Conservation (phyloP, 2,797 vertebrate species). For the Melanogrammus aeglefinus region DNA sequence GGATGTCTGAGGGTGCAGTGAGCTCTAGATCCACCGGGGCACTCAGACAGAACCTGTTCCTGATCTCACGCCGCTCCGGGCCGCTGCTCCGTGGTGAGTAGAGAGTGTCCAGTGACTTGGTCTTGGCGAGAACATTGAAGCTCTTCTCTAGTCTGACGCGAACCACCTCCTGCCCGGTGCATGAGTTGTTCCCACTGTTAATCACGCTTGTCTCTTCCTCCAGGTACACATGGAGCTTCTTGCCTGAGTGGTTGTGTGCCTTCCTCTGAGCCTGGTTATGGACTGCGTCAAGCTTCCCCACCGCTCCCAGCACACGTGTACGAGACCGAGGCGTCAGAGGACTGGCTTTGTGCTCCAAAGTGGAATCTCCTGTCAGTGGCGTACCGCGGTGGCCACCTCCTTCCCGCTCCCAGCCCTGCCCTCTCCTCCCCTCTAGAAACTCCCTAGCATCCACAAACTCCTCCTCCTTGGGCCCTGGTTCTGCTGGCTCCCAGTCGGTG, state of each 20-base stretch:
- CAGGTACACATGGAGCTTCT: constrained; percentile 63
- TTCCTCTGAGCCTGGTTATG: constrained; percentile 32
- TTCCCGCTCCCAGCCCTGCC: constrained; percentile 46
- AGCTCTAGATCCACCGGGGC: constrained; percentile 45
- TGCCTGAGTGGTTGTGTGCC: constrained; percentile 41
- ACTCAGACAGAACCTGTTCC: constrained; percentile 36
- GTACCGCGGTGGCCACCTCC: constrained; percentile 37
- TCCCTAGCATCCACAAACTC: constrained; percentile 32
- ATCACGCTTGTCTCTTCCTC: constrained; percentile 67
- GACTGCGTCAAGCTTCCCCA: constrained; percentile 44
- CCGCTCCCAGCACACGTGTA: constrained; percentile 49
- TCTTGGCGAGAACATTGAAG: constrained; percentile 43
- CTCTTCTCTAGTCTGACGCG: constrained; percentile 49
- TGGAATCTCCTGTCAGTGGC: constrained; percentile 48
- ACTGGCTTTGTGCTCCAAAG: constrained; percentile 55
- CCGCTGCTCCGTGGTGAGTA: constrained; percentile 19
- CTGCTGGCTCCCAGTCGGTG: constrained; percentile 40
- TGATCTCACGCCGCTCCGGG: constrained; percentile 28
- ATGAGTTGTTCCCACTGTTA: constrained; percentile 22
- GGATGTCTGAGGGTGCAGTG: constrained; percentile 34
- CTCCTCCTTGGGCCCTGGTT: constrained; percentile 56
- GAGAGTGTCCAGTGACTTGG: constrained; percentile 33
- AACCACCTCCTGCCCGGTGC: constrained; percentile 44
- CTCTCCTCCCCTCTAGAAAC: constrained; percentile 59
- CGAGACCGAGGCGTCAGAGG: constrained; percentile 58